Percentiles rank a stretch among this genome's conserved stretches.
Evolutionary conservation across 2,888 invertebrate genomes (phyloP).

Genomic region (Brachyptera risi): DNA sequence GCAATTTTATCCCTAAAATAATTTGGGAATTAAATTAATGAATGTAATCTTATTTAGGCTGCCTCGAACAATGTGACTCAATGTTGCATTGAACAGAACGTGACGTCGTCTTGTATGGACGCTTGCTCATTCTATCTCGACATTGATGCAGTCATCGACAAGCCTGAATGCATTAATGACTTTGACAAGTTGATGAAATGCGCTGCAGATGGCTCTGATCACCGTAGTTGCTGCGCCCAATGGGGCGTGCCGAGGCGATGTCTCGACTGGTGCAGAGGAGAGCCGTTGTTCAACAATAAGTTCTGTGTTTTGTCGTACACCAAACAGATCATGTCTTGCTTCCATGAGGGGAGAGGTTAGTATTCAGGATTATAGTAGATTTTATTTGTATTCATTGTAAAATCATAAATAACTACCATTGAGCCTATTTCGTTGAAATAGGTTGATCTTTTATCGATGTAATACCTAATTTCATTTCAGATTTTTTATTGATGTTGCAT

Average conservation of each 20-base stretch:
- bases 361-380: too few species aligned
- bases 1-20: too few species aligned
- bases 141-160: constrained; percentile 76
- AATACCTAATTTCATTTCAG: too few species aligned
- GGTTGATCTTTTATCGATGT: too few species aligned
- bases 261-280: constrained; percentile 80
- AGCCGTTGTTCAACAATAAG: constrained; percentile 59
- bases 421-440: too few species aligned
- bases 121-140: constrained; percentile 82
- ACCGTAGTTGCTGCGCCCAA: constrained; percentile 76
- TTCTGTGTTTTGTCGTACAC: constrained; percentile 70
- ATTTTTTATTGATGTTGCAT: too few species aligned
- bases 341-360: constrained; percentile 67
- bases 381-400: too few species aligned
- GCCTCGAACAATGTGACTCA: constrained; percentile 68
- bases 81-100: constrained; percentile 77
- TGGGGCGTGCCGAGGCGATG: constrained; percentile 76
- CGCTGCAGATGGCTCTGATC: constrained; percentile 72
- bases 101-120: constrained; percentile 71
- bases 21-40: too few species aligned
- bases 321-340: constrained; percentile 72
- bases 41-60: constrained; percentile 45
- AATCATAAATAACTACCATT: too few species aligned
- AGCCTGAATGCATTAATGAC: constrained; percentile 75
- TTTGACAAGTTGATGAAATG: constrained; percentile 84